A percentile compares a stretch with the other conserved stretches of the same genome.
Evolutionary conservation across 2,888 invertebrate genomes (phyloP).

Genomic region (Agonopterix alstromeriana): DNA sequence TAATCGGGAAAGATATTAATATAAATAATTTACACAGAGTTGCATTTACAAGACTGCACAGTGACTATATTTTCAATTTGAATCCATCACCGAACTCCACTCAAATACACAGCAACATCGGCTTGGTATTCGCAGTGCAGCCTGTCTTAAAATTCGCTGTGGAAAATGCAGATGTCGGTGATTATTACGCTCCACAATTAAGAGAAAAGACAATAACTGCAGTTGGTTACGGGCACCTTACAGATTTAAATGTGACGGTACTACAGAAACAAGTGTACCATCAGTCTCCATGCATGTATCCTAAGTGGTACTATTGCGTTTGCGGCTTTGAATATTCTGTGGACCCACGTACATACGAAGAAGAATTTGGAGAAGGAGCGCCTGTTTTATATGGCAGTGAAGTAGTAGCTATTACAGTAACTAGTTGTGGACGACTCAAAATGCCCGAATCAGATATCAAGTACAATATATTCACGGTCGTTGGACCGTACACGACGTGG

Average conservation of each 20-base stretch:
- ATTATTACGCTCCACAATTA: constrained; percentile 39
- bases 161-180: constrained; percentile 29
- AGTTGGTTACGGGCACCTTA: constrained; percentile 39
- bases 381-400: constrained; percentile 34
- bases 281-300: constrained; percentile 42
- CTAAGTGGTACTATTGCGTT: constrained; percentile 53
- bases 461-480: constrained; percentile 50
- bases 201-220: constrained; percentile 26
- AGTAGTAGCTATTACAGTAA: constrained; percentile 40
- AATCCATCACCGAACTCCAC: constrained; percentile 24
- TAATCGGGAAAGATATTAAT: constrained; percentile 22
- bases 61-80: constrained; percentile 35
- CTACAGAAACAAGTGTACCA: constrained; percentile 40
- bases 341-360: constrained; percentile 18
- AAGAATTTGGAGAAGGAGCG: constrained; percentile 46
- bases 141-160: constrained; percentile 30
- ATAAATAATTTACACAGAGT: constrained; percentile 29
- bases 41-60: constrained; percentile 28
- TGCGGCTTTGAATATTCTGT: constrained; percentile 40
- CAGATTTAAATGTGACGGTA: constrained; percentile 16
- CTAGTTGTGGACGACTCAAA: constrained; percentile 29
- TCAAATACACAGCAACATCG: constrained; percentile 46
- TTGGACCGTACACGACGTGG: constrained; percentile 48
- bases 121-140: constrained; percentile 33
- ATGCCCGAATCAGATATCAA: constrained; percentile 18